Conservation (phyloP, 1,140 invertebrate genomes). For the Bradynema listronoti region DNA sequence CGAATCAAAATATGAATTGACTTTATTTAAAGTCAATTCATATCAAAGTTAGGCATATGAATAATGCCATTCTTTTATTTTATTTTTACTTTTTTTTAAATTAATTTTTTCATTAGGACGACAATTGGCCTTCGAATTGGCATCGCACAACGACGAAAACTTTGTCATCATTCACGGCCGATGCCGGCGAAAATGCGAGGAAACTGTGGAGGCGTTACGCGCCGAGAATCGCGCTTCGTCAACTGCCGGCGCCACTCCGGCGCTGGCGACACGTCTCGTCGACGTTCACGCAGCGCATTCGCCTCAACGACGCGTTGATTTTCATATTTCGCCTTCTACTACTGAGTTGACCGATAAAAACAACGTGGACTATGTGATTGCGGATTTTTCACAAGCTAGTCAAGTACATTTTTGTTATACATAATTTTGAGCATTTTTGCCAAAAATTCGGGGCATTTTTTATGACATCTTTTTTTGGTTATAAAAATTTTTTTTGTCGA, state of each 20-base stretch:
- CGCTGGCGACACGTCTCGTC: no score
- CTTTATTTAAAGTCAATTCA: not conserved
- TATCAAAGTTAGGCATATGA: not conserved
- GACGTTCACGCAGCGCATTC: no score
- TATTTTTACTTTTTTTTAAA: not conserved
- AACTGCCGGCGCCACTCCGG: no score
- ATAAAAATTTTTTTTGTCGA: no score
- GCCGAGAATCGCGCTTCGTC: constrained; percentile 11
- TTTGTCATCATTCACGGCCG: constrained; percentile 42
- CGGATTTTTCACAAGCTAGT: constrained; percentile 38
- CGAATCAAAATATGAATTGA: not conserved
- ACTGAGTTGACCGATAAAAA: no score
- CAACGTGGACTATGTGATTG: constrained; percentile 34
- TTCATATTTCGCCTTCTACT: no score
- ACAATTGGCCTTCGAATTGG: constrained; percentile 31
- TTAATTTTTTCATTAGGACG: constrained; percentile 4
- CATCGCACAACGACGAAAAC: constrained; percentile 25
- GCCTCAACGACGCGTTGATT: no score
- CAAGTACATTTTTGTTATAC: no score
- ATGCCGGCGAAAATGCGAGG: constrained; percentile 21
- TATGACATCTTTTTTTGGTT: no score
- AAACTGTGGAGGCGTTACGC: constrained; percentile 24
- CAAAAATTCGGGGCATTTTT: no score
- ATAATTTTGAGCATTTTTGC: no score
- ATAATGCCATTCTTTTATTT: not conserved